phyloP scores from a whole-genome alignment of 2,888 invertebrate genomes.

The Abrostola triplasia region DNA sequence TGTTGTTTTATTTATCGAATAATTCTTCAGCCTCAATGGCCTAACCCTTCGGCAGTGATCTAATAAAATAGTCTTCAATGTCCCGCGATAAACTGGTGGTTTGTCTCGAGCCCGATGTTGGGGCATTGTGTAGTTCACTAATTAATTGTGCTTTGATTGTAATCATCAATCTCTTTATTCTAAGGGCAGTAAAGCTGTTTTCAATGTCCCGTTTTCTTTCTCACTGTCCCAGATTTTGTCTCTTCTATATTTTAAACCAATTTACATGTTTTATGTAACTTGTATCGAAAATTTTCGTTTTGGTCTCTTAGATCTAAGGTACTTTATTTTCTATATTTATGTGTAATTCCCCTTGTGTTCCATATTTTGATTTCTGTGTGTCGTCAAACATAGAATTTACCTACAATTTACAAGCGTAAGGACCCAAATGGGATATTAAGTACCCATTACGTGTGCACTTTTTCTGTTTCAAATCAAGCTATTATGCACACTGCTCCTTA shows the following conservation, averaged over 20 bases:
- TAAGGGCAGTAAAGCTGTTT: not conserved
- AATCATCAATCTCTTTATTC: conserved; percentile 22
- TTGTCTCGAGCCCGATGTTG: conserved; percentile 4
- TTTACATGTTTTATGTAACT: not conserved
- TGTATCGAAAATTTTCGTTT: too few relatives aligned
- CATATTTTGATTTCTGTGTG: too few relatives aligned
- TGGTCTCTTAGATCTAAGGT: too few relatives aligned
- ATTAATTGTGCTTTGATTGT: conserved; percentile 26
- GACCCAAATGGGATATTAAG: too few relatives aligned
- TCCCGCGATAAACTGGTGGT: conserved; percentile 1
- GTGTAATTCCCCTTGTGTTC: too few relatives aligned
- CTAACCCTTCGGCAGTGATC: conserved; percentile 9
- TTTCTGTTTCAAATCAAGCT: not conserved
- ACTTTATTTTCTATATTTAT: too few relatives aligned
- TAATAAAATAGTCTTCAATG: conserved; percentile 13
- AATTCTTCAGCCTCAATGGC: conserved; percentile 9
- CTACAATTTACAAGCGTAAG: too few relatives aligned
- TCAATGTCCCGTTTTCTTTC: not conserved
- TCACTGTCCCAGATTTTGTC: not conserved
- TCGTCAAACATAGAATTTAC: too few relatives aligned
- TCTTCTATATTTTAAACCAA: not conserved
- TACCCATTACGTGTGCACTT: too few relatives aligned
- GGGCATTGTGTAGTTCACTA: conserved; percentile 21
- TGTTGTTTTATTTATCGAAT: conserved; percentile 1
- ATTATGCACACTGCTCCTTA: not conserved